Percentiles rank a stretch among this genome's conserved stretches.
Evolutionary conservation across 2,797 vertebrate species (phyloP).

Genomic region (Semaprochilodus insignis): DNA sequence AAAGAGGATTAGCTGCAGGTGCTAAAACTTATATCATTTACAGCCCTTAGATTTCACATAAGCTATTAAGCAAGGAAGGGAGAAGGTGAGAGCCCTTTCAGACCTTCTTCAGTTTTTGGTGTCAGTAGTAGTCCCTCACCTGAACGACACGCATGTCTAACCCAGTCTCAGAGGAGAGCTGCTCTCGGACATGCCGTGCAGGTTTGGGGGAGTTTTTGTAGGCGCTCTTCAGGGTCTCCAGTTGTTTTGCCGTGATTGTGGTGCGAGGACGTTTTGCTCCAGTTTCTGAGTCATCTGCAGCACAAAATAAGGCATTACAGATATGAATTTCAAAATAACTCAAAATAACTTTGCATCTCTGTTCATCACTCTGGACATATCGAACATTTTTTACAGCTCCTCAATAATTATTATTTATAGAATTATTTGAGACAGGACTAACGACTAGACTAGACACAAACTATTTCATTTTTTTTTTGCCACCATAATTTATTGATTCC

Average conservation of each 20-base stretch:
- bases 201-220: constrained; percentile 99
- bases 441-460: too few relatives aligned
- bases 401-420: too few relatives aligned
- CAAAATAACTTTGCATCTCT: too few relatives aligned
- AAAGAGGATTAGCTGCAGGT: not conserved
- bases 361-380: too few relatives aligned
- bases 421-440: too few relatives aligned
- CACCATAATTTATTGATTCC: too few relatives aligned
- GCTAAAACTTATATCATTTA: not conserved
- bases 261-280: constrained; percentile 95
- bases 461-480: too few relatives aligned
- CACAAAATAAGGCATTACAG: not conserved
- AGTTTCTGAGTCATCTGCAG: constrained; percentile 92
- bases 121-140: constrained; percentile 73
- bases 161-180: constrained; percentile 96
- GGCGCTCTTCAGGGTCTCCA: constrained; percentile 97
- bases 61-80: not conserved
- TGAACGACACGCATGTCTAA: constrained; percentile 98
- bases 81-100: not conserved
- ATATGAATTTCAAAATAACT: not conserved
- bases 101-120: not conserved
- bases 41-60: not conserved
- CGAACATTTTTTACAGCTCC: too few relatives aligned
- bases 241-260: constrained; percentile 97
- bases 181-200: constrained; percentile 93